These are phyloP conservation scores for Morpho helenor DNA, from an alignment of 2,888 invertebrate genomes.

Conservation along the genomic window DNA sequence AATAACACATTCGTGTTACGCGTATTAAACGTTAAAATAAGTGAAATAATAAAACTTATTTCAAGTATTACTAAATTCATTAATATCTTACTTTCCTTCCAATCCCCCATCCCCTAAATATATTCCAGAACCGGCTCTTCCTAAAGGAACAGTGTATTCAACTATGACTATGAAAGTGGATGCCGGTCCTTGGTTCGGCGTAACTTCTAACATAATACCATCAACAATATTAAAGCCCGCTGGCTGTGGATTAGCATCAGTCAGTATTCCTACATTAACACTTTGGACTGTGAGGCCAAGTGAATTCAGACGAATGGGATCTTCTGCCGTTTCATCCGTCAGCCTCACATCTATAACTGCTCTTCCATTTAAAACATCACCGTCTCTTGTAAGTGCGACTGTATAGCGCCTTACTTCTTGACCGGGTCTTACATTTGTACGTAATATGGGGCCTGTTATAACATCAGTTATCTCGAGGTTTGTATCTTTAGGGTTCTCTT, in stretches of 20 bases:
- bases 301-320: constrained; percentile 37
- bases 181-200: constrained; percentile 27
- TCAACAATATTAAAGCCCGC: constrained; percentile 30
- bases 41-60: not conserved
- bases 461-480: not conserved
- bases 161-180: constrained; percentile 41
- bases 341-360: constrained; percentile 39
- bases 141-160: constrained; percentile 42
- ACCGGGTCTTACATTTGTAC: constrained; percentile 39
- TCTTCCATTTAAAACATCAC: constrained; percentile 41
- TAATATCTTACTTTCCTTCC: constrained; percentile 20
- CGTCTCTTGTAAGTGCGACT: constrained; percentile 41
- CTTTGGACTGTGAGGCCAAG: constrained; percentile 36
- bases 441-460: not conserved
- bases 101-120: constrained; percentile 11
- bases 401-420: constrained; percentile 40
- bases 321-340: constrained; percentile 34
- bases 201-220: constrained; percentile 37
- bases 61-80: not conserved
- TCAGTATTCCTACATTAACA: constrained; percentile 42
- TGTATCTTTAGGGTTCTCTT: not conserved
- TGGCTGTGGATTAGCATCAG: constrained; percentile 31
- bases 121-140: constrained; percentile 39
- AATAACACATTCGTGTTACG: too few species aligned
- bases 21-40: too few species aligned